Base-by-base conservation (phyloP, 2,113 vertebrate genomes). In the Nyctereutes procyonoides region DNA sequence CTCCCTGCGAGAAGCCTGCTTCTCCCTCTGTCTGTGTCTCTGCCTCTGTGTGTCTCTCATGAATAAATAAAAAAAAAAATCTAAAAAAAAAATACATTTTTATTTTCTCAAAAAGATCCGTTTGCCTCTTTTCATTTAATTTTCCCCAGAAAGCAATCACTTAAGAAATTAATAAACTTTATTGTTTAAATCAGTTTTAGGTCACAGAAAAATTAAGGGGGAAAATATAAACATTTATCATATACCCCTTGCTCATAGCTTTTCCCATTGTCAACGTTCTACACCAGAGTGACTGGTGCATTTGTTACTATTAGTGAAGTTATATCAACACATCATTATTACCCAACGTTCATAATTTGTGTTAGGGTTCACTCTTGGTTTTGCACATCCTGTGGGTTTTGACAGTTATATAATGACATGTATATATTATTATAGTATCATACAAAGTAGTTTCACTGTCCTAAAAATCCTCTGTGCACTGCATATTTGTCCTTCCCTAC, bases 171-270 rank as follows among this genome's bases (percentile, higher is more conserved):
- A 28, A 62, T 53, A 35, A 62, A 30, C n/a, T 85, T 58, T 69
- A 15, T 53, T 79, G 15, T 69, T 93, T 79, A 55, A 26, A 60
- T 20, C 1, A 55, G 4, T 62, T 79, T 82, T 24, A 35, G 7
- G 7, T 53, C 51, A 77, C 14, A 77, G 30, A 10, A 93, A 89
- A 93, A 60, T 5, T 35, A 51, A 88, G 35, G 24, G 22, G 17
- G 30, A 53, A 88, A 12, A 14, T 13, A 51, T 2, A 76, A 24
- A 69, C 6, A 30, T 76, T 65, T 56, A 2, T 6, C 14, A 67
- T 28, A 51, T 30, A 48, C 6, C 5, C 2, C 2, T 17, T 24
- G 5, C 0, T 1, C 9, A 14, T n/a, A 20, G 1, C 13, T 43
- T 92, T 8, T 26, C 5, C 51, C 22, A 35, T 35, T 89, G 28